phyloP scores from a whole-genome alignment of 92 coral and sea anemone species.

The Epizoanthus stellaris region DNA sequence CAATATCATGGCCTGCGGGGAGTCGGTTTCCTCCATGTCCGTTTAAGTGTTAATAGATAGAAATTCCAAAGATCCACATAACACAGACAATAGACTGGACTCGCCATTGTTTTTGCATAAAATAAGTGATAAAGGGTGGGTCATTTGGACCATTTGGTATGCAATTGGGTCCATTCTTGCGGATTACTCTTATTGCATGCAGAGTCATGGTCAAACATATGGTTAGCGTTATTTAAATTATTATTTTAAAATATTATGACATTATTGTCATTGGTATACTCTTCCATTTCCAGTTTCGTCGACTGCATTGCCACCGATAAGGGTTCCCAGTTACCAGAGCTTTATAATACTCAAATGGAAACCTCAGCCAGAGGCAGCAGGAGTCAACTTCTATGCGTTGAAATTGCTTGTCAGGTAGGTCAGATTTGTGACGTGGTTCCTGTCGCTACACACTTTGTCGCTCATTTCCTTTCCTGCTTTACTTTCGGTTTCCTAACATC shows the following conservation, averaged over 20 bases:
- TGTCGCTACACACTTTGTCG: neutral
- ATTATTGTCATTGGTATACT: neutral
- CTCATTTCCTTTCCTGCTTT: neutral
- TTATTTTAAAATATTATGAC: neutral
- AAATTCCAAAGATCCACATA: too few species aligned
- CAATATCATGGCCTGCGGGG: too few species aligned
- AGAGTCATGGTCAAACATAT: too few species aligned
- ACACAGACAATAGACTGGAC: too few species aligned
- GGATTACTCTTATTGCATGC: too few species aligned
- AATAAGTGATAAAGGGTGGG: too few species aligned
- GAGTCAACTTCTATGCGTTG: neutral
- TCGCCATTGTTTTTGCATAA: too few species aligned
- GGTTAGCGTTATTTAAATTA: neutral
- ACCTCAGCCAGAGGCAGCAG: neutral
- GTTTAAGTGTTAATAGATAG: too few species aligned
- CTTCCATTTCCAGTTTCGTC: neutral
- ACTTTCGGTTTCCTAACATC: neutral
- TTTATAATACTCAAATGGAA: slow-evolving; percentile 16
- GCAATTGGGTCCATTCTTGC: too few species aligned
- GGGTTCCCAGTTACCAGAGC: slow-evolving; percentile 11
- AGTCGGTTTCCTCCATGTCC: too few species aligned
- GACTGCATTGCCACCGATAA: slow-evolving; percentile 2
- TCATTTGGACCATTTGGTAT: too few species aligned
- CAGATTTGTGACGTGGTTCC: neutral
- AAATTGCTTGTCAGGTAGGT: slow-evolving; percentile 17